Percentiles rank a stretch among this genome's conserved stretches.
phyloP scores from a whole-genome alignment of 2,797 vertebrate genomes.

The Alosa sapidissima region DNA sequence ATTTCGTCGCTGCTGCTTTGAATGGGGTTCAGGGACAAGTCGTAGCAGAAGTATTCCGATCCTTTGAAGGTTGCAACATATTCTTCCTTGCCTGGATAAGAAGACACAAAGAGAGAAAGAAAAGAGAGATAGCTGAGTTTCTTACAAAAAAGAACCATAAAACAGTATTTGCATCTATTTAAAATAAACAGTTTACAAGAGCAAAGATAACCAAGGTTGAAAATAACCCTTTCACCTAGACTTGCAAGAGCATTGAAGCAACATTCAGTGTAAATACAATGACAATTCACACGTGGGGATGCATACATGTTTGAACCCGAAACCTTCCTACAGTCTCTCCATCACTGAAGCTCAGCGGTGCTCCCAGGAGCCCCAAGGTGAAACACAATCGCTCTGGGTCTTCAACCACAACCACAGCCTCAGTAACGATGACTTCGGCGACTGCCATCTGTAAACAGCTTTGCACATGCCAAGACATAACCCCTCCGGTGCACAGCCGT shows the following conservation, averaged over 20 bases:
- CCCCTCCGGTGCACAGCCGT: neutral
- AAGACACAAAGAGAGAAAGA: conserved; percentile 56
- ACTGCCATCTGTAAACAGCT: neutral
- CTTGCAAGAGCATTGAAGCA: neutral
- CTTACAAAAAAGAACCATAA: neutral
- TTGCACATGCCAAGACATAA: neutral
- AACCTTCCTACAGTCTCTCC: neutral
- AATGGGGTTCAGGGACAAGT: conserved; percentile 98
- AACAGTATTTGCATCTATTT: neutral
- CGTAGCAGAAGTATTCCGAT: conserved; percentile 99
- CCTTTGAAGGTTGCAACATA: conserved; percentile 97
- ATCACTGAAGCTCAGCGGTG: neutral
- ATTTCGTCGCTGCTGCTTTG: conserved; percentile 99
- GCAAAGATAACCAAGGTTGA: neutral
- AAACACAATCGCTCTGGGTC: neutral
- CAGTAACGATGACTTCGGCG: neutral
- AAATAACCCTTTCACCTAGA: neutral
- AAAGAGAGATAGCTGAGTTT: neutral
- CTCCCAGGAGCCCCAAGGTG: neutral
- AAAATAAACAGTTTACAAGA: neutral
- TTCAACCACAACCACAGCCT: neutral
- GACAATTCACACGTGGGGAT: neutral
- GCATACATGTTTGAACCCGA: neutral
- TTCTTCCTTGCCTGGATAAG: conserved; percentile 92
- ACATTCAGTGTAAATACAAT: neutral